Conservation (phyloP, 2,113 vertebrate genomes). For the Haliaeetus leucogaster region DNA sequence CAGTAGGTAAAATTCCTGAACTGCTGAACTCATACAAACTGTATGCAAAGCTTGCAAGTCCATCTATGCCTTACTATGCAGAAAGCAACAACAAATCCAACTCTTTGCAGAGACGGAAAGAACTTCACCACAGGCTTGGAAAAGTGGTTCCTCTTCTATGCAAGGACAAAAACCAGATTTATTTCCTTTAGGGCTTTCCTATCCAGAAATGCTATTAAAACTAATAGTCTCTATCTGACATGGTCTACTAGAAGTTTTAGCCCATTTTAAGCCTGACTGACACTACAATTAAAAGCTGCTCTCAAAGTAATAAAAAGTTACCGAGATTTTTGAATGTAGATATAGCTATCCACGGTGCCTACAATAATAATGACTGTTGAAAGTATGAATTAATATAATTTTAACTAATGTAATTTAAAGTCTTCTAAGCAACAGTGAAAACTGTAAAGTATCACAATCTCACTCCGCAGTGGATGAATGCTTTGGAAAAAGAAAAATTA, state of each 20-base stretch:
- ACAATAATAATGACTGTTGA: background rate
- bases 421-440: background rate
- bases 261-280: background rate
- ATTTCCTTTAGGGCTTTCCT: background rate
- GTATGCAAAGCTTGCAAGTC: background rate
- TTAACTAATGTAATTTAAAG: background rate
- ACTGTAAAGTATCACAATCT: background rate
- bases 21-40: background rate
- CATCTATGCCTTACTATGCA: background rate
- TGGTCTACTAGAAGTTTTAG: background rate
- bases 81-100: background rate
- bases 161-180: background rate
- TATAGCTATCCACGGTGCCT: background rate
- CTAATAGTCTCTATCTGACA: background rate
- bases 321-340: background rate
- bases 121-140: slow-evolving; percentile 31
- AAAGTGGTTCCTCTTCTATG: background rate
- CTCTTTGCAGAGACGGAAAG: background rate
- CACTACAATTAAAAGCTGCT: background rate
- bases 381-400: background rate
- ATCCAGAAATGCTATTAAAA: background rate
- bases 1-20: background rate
- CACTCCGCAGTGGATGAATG: background rate
- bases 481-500: background rate
- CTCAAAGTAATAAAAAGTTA: background rate